Evolutionary conservation across 2,113 vertebrate genomes (phyloP), one percentile per base, ranked within the genome.

Genomic region (Orientallactaga bullata): DNA sequence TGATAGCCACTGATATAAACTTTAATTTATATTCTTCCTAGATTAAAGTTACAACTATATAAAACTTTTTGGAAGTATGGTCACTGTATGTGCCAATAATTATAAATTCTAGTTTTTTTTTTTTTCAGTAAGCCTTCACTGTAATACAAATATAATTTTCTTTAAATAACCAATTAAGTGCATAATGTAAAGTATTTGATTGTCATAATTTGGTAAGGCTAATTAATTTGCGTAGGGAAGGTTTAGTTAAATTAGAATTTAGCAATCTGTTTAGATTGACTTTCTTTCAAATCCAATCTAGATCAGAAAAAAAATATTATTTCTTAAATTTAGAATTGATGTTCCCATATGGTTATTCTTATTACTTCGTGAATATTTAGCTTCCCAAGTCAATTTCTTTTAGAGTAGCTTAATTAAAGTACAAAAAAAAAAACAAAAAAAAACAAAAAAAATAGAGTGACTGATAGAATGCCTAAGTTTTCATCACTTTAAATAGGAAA

Each of bases 251-350:
- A 94, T 85, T 69, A 73, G 7, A 90, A 63, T 30, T 79, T 60
- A 9, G 32, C 55, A 85, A 82, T 93, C 51, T 88, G 3, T 17
- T 91, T 91, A 89, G 24, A 77, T 13, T 88, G 39, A 63, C 7
- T 93, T 90, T 85, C 28, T 82, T 76, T 13, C 21, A 93, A 85
- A 86, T 35, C 66, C 35, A 86, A 55, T 10, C 13, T 88, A 3
- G 89, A 55, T 86, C n/a, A 89, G 24, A 89, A 85, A 87, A 8
- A 8, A 42, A 6, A 39, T 0, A 26, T 84, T 83, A 24, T 77
- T 91, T 85, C n/a, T 95, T 66, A 94, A 85, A 63, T 85, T 39
- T 26, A 74, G 7, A 87, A 60, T 9, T 74, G 23, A 90, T 60
- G 11, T 65, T 77, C 37, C 17, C 8, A 20, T 30, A 71, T 47